phyloP scores from a whole-genome alignment of 2,113 vertebrate genomes.

The Gopherus evgoodei region DNA sequence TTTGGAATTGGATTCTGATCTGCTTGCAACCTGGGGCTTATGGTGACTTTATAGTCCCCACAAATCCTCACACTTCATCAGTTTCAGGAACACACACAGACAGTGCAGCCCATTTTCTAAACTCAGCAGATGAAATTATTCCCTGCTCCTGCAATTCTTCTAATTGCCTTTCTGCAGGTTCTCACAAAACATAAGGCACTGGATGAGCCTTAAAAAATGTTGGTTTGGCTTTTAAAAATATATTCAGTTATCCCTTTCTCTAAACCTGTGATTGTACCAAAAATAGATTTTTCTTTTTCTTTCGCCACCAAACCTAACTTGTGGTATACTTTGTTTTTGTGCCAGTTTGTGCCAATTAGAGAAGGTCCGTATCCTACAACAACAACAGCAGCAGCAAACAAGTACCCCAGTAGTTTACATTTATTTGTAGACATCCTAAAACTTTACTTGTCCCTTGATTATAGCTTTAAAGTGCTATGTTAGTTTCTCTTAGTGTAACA shows the following conservation, averaged over 20 bases:
- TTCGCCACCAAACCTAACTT: background rate
- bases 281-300: background rate
- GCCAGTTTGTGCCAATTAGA: background rate
- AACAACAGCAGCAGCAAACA: background rate
- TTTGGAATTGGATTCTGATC: constrained; percentile 35
- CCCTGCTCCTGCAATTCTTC: background rate
- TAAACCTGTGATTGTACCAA: background rate
- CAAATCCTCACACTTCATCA: background rate
- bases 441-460: background rate
- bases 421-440: background rate
- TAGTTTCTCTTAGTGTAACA: background rate
- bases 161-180: background rate
- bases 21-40: background rate
- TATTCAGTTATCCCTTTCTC: background rate
- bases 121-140: background rate
- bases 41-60: constrained; percentile 17
- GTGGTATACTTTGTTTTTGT: background rate
- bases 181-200: background rate
- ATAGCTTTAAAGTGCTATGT: background rate
- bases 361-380: background rate
- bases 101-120: background rate
- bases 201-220: background rate
- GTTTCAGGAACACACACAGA: background rate
- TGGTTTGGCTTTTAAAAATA: background rate
- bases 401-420: background rate